Base-by-base conservation (phyloP, 2,113 vertebrate genomes). In the Eudyptes chrysolophus region DNA sequence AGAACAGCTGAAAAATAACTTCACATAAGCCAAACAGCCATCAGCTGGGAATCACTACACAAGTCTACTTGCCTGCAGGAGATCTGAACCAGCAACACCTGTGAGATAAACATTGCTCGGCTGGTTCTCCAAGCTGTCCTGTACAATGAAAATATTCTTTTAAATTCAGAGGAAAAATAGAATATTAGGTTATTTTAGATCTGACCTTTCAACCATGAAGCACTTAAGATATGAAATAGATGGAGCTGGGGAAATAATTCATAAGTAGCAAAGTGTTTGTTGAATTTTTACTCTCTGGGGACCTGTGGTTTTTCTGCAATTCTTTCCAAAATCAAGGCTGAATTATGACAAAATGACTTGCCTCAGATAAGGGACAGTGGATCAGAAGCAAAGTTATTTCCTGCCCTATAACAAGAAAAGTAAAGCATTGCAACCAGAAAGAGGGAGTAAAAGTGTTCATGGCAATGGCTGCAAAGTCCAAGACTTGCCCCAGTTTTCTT, bases 201-300 rank as follows among this genome's bases (percentile, higher is more conserved):
- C 30, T 49, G 34, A 46, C n/a, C 32, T 95, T 88, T 93, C 55
- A 77, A 55, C 68, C 36, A 19, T 6, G 13, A 86, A 90, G 42
- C 62, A 70, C n/a, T 92, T 88, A 48, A 66, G 82, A 70, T 69
- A 85, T 26, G 30, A 86, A 87, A 85, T 36, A 88, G 30, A 21
- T 83, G 49, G 75, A 70, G 81, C 90, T 70, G 60, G 79, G 60
- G 68, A 96, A 88, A 90, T 88, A 94, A 94, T 80, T 92, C 13
- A 2, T 55, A 89, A 92, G 38, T 42, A 94, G 75, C 20, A 20
- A 86, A 86, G 54, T 44, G 60, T 62, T 77, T 65, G 68, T 48
- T 95, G 83, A 86, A 74, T 62, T 95, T 95, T 75, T 78, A 27
- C 32, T 83, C 66, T 66, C 30, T 26, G 16, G 78, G 21, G 87